Evolutionary conservation across 2,113 vertebrate species (phyloP).

Genomic region (Cryptomyrus ogoouensis): DNA sequence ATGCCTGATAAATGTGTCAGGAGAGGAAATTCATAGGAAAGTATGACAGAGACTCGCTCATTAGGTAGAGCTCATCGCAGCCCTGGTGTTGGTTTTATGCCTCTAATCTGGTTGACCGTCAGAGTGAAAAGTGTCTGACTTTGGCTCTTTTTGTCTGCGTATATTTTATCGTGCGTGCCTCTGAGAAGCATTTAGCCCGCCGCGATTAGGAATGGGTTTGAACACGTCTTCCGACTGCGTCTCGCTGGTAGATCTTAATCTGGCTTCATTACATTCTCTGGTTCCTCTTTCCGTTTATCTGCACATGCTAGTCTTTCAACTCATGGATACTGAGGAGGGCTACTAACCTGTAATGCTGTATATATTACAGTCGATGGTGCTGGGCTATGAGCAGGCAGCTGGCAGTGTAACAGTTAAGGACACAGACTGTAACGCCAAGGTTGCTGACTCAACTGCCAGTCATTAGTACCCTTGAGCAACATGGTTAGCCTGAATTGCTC

Average conservation of each 20-base stretch:
- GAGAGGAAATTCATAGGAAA: not conserved
- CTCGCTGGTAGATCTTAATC: constrained; percentile 25
- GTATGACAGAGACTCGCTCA: not conserved
- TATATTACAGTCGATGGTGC: too few species aligned
- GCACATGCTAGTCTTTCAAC: not conserved
- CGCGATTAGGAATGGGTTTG: constrained; percentile 18
- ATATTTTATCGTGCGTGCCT: not conserved
- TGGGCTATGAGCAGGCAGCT: too few species aligned
- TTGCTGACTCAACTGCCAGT: not conserved
- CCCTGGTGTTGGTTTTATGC: not conserved
- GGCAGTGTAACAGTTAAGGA: not conserved
- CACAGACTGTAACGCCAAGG: not conserved
- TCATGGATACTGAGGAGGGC: not conserved
- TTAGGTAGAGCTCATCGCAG: not conserved
- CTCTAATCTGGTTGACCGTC: not conserved
- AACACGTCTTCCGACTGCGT: constrained; percentile 19
- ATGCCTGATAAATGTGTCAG: not conserved
- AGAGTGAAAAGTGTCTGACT: not conserved
- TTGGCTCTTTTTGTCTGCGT: not conserved
- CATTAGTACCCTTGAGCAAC: not conserved
- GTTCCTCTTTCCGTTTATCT: constrained; percentile 13
- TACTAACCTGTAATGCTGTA: not conserved
- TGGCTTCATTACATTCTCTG: constrained; percentile 28
- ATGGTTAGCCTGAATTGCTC: not conserved
- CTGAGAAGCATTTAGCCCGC: not conserved